These are phyloP conservation scores for Hafferia zeledoni DNA, from an alignment of 2,797 vertebrate species.

Conservation along the genomic window DNA sequence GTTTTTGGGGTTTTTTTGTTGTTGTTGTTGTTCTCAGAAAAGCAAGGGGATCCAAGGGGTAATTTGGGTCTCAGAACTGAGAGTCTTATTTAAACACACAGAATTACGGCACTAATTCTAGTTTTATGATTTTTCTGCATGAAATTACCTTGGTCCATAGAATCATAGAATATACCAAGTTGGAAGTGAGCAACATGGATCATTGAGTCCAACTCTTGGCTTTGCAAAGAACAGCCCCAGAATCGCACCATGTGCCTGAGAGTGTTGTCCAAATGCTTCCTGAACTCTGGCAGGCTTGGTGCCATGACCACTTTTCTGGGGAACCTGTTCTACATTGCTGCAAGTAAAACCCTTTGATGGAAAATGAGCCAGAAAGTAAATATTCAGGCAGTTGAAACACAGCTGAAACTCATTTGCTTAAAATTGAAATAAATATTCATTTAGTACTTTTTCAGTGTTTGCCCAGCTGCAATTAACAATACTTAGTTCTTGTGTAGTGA, in stretches of 20 bases:
- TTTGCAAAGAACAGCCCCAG: not conserved
- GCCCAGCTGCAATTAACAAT: constrained; percentile 37
- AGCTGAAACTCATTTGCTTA: constrained; percentile 28
- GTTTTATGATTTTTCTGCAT: not conserved
- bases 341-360: not conserved
- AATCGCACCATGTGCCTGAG: not conserved
- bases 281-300: not conserved
- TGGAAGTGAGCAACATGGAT: not conserved
- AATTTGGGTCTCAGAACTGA: not conserved
- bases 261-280: not conserved
- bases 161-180: not conserved
- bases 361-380: constrained; percentile 37
- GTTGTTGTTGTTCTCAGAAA: not conserved
- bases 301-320: not conserved
- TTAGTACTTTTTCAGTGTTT: not conserved
- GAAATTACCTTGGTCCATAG: not conserved
- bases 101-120: not conserved
- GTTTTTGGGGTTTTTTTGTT: too few relatives aligned
- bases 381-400: not conserved
- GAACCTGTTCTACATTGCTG: not conserved
- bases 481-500: not conserved
- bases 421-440: constrained; percentile 3
- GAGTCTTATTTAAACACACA: not conserved
- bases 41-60: not conserved
- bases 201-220: not conserved